These are phyloP conservation scores for Poecile montanus DNA, from an alignment of 2,797 vertebrate species.

Conservation along the genomic window DNA sequence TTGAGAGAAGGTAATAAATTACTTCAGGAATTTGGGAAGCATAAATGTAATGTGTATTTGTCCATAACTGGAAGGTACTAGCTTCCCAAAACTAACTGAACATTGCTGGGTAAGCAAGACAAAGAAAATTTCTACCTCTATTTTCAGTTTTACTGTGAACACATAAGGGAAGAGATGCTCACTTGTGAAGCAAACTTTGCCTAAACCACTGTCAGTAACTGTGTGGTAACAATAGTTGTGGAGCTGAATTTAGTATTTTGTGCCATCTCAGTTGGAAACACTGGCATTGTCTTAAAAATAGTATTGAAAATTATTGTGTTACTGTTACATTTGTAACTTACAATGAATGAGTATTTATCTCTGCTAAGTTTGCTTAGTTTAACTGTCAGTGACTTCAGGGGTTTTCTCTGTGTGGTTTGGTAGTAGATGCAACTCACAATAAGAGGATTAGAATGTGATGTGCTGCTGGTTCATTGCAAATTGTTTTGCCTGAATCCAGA, in stretches of 20 bases:
- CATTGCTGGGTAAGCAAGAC: neutral
- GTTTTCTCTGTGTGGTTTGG: neutral
- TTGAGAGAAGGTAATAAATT: neutral
- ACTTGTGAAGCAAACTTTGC: neutral
- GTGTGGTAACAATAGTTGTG: rapidly evolving
- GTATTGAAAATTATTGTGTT: neutral
- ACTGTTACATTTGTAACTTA: neutral
- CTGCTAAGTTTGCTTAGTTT: neutral
- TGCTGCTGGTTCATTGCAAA: neutral
- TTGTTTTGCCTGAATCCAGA: neutral
- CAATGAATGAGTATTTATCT: neutral
- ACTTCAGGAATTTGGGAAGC: neutral
- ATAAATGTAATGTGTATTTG: neutral
- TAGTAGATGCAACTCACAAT: neutral
- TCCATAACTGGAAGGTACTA: neutral
- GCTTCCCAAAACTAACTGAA: neutral
- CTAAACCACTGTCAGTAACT: neutral
- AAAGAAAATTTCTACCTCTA: neutral
- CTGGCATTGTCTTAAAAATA: neutral
- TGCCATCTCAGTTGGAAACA: neutral
- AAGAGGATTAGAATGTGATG: neutral
- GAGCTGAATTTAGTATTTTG: neutral
- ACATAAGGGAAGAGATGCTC: rapidly evolving
- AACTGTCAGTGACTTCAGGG: neutral
- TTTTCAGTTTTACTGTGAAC: neutral